Percentiles rank a stretch among this genome's conserved stretches.
Evolutionary conservation across 2,888 invertebrate genomes (phyloP).

Genomic region (Hydrotaea diabolus): DNA sequence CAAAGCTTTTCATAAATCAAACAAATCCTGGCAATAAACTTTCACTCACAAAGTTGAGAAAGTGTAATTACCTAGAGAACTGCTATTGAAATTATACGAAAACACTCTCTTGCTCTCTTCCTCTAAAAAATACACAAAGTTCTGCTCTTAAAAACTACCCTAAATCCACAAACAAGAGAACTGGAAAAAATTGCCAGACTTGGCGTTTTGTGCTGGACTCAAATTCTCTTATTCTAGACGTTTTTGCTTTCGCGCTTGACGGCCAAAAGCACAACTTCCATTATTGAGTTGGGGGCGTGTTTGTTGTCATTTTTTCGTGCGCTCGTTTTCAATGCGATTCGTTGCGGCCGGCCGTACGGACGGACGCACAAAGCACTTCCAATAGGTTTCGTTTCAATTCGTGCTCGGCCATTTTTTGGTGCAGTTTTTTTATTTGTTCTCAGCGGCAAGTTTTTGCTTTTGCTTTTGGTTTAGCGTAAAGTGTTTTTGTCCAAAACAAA

Average conservation of each 20-base stretch:
- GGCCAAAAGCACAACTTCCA: conserved; percentile 30
- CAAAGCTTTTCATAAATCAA: conserved; percentile 54
- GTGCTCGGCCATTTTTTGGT: conserved; percentile 58
- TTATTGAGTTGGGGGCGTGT: conserved; percentile 68
- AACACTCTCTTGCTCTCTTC: too few relatives aligned
- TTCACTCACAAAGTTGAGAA: conserved; percentile 41
- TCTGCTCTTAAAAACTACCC: background rate
- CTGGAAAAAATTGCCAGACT: too few relatives aligned
- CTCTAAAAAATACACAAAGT: background rate
- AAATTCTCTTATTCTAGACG: background rate
- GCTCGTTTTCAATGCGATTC: conserved; percentile 10
- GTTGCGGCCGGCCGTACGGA: conserved; percentile 11
- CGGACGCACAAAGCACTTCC: background rate
- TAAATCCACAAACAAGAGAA: background rate
- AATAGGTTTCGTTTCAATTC: conserved; percentile 37
- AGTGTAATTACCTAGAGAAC: too few relatives aligned
- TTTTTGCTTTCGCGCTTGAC: conserved; percentile 7
- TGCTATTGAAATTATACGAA: too few relatives aligned
- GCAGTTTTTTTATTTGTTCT: conserved; percentile 65
- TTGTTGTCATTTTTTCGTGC: conserved; percentile 58
- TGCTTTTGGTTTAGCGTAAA: too few relatives aligned
- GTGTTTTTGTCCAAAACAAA: conserved; percentile 8
- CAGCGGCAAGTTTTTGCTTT: conserved; percentile 48
- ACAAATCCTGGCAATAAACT: background rate
- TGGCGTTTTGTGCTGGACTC: too few relatives aligned